These are phyloP conservation scores for Drosophila arawakana DNA, from an alignment of 1,140 invertebrate genomes.

Conservation along the genomic window DNA sequence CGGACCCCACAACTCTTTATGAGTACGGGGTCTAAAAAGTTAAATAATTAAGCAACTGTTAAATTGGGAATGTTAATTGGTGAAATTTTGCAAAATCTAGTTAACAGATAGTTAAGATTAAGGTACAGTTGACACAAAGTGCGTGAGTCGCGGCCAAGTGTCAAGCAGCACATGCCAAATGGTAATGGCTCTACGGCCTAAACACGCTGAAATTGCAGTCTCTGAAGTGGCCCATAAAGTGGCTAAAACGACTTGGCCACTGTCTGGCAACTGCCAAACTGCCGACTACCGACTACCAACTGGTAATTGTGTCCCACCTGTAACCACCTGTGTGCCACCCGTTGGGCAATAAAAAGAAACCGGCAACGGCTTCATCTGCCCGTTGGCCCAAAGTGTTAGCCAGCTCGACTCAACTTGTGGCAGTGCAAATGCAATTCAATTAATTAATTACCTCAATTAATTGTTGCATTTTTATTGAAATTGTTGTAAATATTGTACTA, in stretches of 20 bases:
- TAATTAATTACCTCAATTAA: constrained; percentile 78
- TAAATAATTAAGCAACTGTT: too few relatives aligned
- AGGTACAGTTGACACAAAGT: constrained; percentile 26
- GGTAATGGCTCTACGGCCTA: constrained; percentile 39
- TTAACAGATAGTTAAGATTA: constrained; percentile 14
- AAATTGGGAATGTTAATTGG: too few relatives aligned
- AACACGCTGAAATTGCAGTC: constrained; percentile 39
- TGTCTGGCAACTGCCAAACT: constrained; percentile 7
- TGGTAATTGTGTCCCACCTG: constrained; percentile 1
- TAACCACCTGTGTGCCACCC: constrained; percentile 18
- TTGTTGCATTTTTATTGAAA: constrained; percentile 69
- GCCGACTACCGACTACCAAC: constrained; percentile 2
- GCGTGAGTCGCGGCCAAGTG: background rate
- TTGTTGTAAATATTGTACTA: constrained; percentile 59
- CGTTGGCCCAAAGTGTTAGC: constrained; percentile 12
- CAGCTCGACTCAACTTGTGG: background rate
- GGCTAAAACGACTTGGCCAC: constrained; percentile 2
- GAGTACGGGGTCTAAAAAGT: too few relatives aligned
- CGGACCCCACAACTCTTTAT: too few relatives aligned
- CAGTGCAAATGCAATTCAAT: constrained; percentile 70
- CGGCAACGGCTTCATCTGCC: constrained; percentile 15
- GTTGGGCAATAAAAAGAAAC: constrained; percentile 37
- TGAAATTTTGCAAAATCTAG: background rate
- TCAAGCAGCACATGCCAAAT: constrained; percentile 37
- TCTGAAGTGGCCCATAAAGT: constrained; percentile 51